Evolutionary conservation across 2,797 vertebrate genomes (phyloP).

Genomic region (Nothura maculosa): DNA sequence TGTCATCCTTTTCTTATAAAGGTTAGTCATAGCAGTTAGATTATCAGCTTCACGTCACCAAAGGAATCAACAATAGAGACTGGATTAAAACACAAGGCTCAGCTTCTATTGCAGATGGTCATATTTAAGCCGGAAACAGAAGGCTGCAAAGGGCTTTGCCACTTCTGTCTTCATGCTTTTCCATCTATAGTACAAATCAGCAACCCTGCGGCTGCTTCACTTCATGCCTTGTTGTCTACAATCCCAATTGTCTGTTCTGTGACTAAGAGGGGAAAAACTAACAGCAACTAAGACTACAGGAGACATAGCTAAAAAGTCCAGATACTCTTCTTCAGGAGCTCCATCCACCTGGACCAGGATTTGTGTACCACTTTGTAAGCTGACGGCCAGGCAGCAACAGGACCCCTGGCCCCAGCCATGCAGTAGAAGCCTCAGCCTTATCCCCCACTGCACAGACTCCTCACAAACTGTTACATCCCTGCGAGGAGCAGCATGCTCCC

Average conservation of each 20-base stretch:
- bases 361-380: not conserved
- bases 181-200: not conserved
- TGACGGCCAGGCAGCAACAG: not conserved
- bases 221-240: not conserved
- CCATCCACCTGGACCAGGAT: not conserved
- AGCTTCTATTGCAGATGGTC: not conserved
- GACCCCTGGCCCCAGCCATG: too few species aligned
- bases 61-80: not conserved
- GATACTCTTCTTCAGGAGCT: not conserved
- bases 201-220: not conserved
- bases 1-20: not conserved
- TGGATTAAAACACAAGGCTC: not conserved
- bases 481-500: rapidly evolving
- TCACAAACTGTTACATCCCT: not conserved
- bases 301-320: not conserved
- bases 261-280: not conserved
- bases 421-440: rapidly evolving
- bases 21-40: rapidly evolving
- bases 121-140: not conserved
- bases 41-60: not conserved
- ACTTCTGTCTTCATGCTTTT: not conserved
- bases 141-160: rapidly evolving
- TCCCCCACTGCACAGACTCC: not conserved
- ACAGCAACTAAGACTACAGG: not conserved
- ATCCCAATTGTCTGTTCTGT: not conserved